Conservation (phyloP, 2,113 vertebrate species). For the Brienomyrus longianalis region DNA sequence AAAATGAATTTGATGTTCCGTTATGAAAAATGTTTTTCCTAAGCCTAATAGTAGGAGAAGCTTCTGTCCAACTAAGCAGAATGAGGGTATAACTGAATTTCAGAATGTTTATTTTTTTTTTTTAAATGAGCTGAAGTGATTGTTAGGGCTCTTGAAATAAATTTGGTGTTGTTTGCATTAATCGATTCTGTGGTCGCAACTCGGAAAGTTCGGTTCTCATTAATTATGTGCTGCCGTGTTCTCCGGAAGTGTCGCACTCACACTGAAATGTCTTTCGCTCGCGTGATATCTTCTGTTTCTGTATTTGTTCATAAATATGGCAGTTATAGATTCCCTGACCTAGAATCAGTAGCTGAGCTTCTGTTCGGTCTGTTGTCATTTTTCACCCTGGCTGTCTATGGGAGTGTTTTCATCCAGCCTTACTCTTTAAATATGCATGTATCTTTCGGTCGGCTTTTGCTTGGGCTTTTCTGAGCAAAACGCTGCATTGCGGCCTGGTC, state of each 20-base stretch:
- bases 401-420: background rate
- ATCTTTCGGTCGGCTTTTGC: background rate
- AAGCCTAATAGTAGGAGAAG: background rate
- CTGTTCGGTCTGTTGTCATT: background rate
- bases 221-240: background rate
- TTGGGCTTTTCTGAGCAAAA: background rate
- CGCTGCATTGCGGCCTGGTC: background rate
- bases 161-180: background rate
- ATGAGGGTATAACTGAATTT: background rate
- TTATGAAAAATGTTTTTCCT: background rate
- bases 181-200: background rate
- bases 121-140: background rate
- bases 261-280: background rate
- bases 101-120: background rate
- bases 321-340: background rate
- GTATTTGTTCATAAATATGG: background rate
- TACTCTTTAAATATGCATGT: conserved; percentile 5
- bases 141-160: background rate
- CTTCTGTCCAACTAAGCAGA: background rate
- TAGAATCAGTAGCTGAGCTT: background rate
- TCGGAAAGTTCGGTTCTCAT: background rate
- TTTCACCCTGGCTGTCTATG: background rate
- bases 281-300: background rate
- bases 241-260: too few species aligned
- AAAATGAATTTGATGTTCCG: background rate